phyloP scores from a whole-genome alignment of 2,113 vertebrate genomes.

The Rhinolophus sinicus region DNA sequence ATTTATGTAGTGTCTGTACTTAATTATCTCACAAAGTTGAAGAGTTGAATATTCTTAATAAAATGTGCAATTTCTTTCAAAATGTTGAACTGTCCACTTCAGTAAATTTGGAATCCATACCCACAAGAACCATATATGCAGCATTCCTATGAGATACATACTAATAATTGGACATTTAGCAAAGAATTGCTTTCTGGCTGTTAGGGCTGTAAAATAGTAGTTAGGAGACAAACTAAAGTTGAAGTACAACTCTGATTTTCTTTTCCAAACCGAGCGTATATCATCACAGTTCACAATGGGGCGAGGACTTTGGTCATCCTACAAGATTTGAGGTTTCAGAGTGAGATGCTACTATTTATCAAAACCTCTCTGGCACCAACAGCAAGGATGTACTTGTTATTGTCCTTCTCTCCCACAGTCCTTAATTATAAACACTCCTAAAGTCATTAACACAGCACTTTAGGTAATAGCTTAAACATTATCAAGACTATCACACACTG shows the following conservation, averaged over 20 bases:
- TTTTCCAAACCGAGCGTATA: not conserved
- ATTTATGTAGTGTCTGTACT: conserved; percentile 9
- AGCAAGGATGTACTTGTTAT: not conserved
- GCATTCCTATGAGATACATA: conserved; percentile 16
- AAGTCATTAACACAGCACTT: conserved; percentile 25
- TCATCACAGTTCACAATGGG: conserved; percentile 3
- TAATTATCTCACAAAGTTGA: conserved; percentile 49
- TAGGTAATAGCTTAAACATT: not conserved
- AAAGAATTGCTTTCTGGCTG: conserved; percentile 31
- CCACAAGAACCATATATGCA: not conserved
- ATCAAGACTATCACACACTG: not conserved
- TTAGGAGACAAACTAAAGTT: not conserved
- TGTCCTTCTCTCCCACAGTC: not conserved
- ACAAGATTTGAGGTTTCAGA: not conserved
- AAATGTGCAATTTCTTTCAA: not conserved
- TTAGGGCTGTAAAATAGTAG: not conserved
- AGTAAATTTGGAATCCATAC: not conserved
- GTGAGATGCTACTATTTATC: not conserved
- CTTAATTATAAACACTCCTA: conserved; percentile 24
- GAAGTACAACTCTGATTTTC: conserved; percentile 2
- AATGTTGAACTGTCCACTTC: not conserved
- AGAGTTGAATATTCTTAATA: conserved; percentile 55
- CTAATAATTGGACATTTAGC: not conserved
- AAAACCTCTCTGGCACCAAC: conserved; percentile 13
- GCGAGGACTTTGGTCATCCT: not conserved